Conservation (phyloP, 1,140 invertebrate species). For the Sycophaga agraensis region DNA sequence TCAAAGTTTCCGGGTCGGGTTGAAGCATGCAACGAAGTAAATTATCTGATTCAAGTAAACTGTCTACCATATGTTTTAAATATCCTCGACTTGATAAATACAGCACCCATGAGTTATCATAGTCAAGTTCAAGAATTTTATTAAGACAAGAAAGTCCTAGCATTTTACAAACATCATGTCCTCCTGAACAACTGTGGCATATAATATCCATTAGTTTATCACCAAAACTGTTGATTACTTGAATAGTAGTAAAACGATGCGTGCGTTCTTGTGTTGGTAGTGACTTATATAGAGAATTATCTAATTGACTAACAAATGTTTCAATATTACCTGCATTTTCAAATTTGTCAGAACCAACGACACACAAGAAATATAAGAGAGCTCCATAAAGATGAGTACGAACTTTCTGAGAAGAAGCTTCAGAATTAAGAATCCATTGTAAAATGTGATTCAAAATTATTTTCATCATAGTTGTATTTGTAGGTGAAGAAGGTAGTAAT, state of each 20-base stretch:
- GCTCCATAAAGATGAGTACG: slow-evolving; percentile 82
- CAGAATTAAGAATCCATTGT: slow-evolving; percentile 72
- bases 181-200: slow-evolving; percentile 82
- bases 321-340: slow-evolving; percentile 33
- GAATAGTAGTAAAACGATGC: slow-evolving; percentile 45
- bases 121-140: slow-evolving; percentile 74
- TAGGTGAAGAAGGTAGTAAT: slow-evolving; percentile 42
- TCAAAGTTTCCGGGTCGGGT: slow-evolving; percentile 68
- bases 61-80: slow-evolving; percentile 80
- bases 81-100: slow-evolving; percentile 80
- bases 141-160: slow-evolving; percentile 80
- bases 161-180: slow-evolving; percentile 88
- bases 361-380: slow-evolving; percentile 74
- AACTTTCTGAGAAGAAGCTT: slow-evolving; percentile 75
- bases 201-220: slow-evolving; percentile 81
- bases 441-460: slow-evolving; percentile 70
- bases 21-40: slow-evolving; percentile 71
- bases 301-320: slow-evolving; percentile 62
- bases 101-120: slow-evolving; percentile 71
- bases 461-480: slow-evolving; percentile 66
- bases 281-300: slow-evolving; percentile 58
- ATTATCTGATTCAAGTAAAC: slow-evolving; percentile 73
- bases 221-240: slow-evolving; percentile 71
- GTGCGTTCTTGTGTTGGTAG: slow-evolving; percentile 54
- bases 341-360: slow-evolving; percentile 64